Evolutionary conservation across 2,888 invertebrate genomes (phyloP).

Genomic region (Germaria angustata): DNA sequence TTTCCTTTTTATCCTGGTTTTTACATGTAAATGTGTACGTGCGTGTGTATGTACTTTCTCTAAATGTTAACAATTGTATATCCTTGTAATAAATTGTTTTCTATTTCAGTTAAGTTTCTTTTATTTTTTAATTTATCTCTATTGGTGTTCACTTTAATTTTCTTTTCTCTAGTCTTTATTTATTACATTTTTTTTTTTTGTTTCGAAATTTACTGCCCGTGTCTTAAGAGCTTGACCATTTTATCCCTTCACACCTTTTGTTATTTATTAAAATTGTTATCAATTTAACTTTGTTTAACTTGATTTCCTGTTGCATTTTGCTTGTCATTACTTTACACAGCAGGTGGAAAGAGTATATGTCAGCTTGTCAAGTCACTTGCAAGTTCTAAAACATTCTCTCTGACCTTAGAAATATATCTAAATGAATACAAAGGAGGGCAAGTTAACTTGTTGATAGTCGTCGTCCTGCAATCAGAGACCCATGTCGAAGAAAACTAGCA

Average conservation of each 20-base stretch:
- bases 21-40: background rate
- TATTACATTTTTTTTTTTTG: background rate
- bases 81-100: constrained; percentile 47
- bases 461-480: too few relatives aligned
- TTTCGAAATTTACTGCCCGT: background rate
- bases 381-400: too few relatives aligned
- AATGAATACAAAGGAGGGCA: too few relatives aligned
- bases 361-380: too few relatives aligned
- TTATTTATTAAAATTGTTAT: constrained; percentile 22
- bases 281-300: constrained; percentile 46
- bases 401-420: too few relatives aligned
- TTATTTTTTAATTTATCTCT: background rate
- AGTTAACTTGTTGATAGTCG: too few relatives aligned
- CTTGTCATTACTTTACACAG: background rate
- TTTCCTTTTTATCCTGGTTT: background rate
- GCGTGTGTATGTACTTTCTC: background rate
- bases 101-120: constrained; percentile 21
- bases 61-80: constrained; percentile 51
- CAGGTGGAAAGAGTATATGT: background rate
- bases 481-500: too few relatives aligned
- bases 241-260: constrained; percentile 1
- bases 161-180: background rate
- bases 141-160: constrained; percentile 5
- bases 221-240: constrained; percentile 13
- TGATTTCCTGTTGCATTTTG: constrained; percentile 33